Conservation (phyloP, 2,113 vertebrate genomes). For the Hipposideros armiger region DNA sequence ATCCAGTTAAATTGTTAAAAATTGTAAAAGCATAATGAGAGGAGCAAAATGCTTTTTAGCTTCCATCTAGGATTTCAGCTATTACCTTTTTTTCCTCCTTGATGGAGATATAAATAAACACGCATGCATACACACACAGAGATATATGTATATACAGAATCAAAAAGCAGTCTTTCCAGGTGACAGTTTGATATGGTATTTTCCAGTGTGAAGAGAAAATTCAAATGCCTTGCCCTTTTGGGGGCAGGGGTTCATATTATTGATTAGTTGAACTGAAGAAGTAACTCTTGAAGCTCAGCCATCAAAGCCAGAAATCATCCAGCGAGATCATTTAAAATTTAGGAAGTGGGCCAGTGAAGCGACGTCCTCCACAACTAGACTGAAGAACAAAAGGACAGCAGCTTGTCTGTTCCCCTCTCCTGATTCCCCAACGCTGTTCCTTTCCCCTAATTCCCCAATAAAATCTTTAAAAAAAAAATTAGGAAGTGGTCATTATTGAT, state of each 20-base stretch:
- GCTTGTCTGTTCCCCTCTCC: no score
- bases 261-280: slow-evolving; percentile 4
- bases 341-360: background rate
- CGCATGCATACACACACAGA: background rate
- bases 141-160: background rate
- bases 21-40: background rate
- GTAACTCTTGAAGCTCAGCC: background rate
- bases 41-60: background rate
- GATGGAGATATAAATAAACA: background rate
- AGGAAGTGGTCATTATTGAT: background rate
- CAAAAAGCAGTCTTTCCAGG: background rate
- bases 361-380: no score
- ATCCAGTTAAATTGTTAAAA: slow-evolving; percentile 20
- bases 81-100: background rate
- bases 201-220: slow-evolving; percentile 33
- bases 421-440: no score
- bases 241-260: background rate
- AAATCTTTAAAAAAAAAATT: background rate
- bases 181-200: background rate
- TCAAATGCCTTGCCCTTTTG: background rate
- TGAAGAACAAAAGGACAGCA: no score
- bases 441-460: no score
- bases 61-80: background rate
- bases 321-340: background rate
- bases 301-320: background rate